Evolutionary conservation across 2,797 vertebrate species (phyloP).

Genomic region (Trachops cirrhosus): DNA sequence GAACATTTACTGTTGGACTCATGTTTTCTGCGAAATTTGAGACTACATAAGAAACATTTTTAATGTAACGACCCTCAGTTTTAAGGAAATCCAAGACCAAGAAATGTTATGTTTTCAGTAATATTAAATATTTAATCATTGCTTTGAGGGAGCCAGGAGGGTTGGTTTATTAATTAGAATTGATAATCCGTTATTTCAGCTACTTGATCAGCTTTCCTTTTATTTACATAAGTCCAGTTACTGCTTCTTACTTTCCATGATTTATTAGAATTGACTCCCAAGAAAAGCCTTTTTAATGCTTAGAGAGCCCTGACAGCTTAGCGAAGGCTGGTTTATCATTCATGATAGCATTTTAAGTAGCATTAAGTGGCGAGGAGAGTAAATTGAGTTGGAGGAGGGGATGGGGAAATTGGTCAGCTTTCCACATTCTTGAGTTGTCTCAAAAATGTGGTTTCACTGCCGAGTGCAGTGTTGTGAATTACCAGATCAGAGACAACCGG

Average conservation of each 20-base stretch:
- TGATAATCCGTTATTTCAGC: not conserved
- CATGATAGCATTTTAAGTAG: not conserved
- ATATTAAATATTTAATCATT: not conserved
- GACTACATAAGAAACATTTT: not conserved
- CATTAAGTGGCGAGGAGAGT: not conserved
- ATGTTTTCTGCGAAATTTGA: not conserved
- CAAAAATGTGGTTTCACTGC: constrained; percentile 15
- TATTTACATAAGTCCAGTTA: not conserved
- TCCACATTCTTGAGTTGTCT: not conserved
- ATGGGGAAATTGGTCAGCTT: not conserved
- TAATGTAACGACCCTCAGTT: not conserved
- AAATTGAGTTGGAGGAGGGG: not conserved
- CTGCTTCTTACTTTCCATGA: not conserved
- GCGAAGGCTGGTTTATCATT: not conserved
- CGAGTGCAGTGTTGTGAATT: not conserved
- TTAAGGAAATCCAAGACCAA: not conserved
- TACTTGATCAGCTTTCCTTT: not conserved
- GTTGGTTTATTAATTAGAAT: not conserved
- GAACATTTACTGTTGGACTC: not conserved
- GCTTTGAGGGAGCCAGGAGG: not conserved
- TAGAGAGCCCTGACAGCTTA: not conserved
- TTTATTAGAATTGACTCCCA: not conserved
- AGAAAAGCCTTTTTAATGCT: not conserved
- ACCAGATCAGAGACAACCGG: not conserved
- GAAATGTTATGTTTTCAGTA: not conserved